Conservation (phyloP, 2,113 vertebrate genomes). For the Cinclus mexicanus region DNA sequence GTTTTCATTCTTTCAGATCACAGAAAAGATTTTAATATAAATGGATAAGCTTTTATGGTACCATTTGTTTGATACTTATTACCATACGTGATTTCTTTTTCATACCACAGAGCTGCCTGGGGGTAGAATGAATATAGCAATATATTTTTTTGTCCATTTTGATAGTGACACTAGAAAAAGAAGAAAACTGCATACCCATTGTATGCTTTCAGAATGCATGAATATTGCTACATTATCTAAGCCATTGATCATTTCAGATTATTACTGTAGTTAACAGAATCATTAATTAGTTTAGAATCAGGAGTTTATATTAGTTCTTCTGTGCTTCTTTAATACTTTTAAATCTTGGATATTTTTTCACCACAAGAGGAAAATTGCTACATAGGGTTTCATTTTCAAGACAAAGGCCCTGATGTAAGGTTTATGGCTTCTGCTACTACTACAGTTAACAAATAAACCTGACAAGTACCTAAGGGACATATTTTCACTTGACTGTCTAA, state of each 20-base stretch:
- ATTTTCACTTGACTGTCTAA: background rate
- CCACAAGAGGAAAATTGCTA: background rate
- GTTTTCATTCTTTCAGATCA: constrained; percentile 11
- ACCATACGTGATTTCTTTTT: constrained; percentile 32
- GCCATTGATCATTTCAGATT: background rate
- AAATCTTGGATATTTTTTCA: background rate
- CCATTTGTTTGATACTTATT: constrained; percentile 34
- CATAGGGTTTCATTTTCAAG: background rate
- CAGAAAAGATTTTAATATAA: constrained; percentile 35
- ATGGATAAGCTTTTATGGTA: constrained; percentile 10
- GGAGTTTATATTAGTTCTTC: background rate
- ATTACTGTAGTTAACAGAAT: background rate
- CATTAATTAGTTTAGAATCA: background rate
- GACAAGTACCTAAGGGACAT: background rate
- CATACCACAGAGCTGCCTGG: background rate
- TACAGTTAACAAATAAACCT: background rate
- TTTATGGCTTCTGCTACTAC: background rate
- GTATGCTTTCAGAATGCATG: background rate
- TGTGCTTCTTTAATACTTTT: background rate
- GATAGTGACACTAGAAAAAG: background rate
- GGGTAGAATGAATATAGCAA: background rate
- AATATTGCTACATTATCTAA: background rate
- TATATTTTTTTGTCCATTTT: constrained; percentile 22
- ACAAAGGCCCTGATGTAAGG: background rate
- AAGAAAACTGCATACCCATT: background rate